These are phyloP conservation scores for Darevskia nairensis DNA, from an alignment of 2,797 vertebrate species.

Conservation along the genomic window DNA sequence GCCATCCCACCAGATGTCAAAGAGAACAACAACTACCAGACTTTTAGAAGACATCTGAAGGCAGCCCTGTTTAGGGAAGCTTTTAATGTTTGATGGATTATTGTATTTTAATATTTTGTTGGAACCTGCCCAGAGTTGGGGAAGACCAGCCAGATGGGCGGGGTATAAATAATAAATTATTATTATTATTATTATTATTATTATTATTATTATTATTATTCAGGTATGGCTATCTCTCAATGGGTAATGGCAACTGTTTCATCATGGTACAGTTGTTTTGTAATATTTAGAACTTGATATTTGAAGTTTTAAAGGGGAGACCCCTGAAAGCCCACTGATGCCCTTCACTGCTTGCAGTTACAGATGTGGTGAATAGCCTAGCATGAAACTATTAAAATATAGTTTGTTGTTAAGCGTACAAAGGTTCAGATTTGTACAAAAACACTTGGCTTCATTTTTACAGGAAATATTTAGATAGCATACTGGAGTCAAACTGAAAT, in stretches of 20 bases:
- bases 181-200: too few relatives aligned
- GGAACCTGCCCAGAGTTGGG: too few relatives aligned
- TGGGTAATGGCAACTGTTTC: conserved; percentile 20
- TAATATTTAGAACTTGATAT: background rate
- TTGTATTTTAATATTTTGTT: too few relatives aligned
- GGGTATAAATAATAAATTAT: too few relatives aligned
- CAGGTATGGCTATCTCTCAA: conserved; percentile 5
- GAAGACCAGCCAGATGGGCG: too few relatives aligned
- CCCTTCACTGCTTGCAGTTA: conserved; percentile 35
- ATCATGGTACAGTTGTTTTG: background rate
- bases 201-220: too few relatives aligned
- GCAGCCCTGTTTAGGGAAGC: too few relatives aligned
- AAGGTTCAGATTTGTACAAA: conserved; percentile 41
- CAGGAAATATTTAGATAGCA: conserved; percentile 54
- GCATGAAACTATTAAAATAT: conserved; percentile 20
- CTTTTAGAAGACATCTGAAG: too few relatives aligned
- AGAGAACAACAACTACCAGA: too few relatives aligned
- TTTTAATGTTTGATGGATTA: too few relatives aligned
- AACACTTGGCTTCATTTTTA: conserved; percentile 56
- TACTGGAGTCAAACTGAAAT: conserved; percentile 74
- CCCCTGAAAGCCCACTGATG: background rate
- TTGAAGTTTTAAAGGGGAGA: background rate
- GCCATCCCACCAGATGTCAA: too few relatives aligned
- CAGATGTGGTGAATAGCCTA: conserved; percentile 43
- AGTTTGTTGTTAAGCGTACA: conserved; percentile 37